Percentiles rank a stretch among this genome's conserved stretches.
Conservation (phyloP, 2,113 vertebrate species). For the Nothocercus julius region DNA sequence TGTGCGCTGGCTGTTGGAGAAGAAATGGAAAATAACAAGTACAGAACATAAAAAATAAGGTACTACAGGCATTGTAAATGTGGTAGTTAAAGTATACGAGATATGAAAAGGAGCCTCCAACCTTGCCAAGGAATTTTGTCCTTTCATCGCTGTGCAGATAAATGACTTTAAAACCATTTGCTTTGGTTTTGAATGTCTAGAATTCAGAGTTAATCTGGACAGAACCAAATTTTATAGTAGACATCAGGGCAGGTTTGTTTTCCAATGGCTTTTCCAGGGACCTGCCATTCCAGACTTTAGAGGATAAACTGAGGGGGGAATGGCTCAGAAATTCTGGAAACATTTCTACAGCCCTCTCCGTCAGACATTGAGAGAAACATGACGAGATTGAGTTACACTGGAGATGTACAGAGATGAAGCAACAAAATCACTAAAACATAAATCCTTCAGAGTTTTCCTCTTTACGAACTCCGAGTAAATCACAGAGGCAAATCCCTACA, state of each 20-base stretch:
- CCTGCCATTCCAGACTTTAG: not conserved
- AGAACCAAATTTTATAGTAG: conserved; percentile 63
- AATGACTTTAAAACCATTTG: conserved; percentile 35
- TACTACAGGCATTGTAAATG: conserved; percentile 55
- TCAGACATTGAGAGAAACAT: not conserved
- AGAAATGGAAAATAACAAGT: conserved; percentile 59
- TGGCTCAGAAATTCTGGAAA: conserved; percentile 25
- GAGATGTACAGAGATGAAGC: not conserved
- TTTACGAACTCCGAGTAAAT: not conserved
- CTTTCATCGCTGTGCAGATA: conserved; percentile 53
- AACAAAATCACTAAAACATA: not conserved
- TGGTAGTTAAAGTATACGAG: conserved; percentile 63
- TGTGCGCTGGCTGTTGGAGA: not conserved
- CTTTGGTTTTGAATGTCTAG: conserved; percentile 46
- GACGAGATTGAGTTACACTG: conserved; percentile 23
- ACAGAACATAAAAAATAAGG: conserved; percentile 24
- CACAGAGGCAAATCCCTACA: not conserved
- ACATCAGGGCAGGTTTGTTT: conserved; percentile 53
- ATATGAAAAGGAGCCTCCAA: conserved; percentile 32
- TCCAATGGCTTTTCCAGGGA: conserved; percentile 70
- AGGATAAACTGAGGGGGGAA: not conserved
- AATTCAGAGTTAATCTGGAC: conserved; percentile 60
- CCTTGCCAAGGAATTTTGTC: conserved; percentile 60
- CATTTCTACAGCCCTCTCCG: not conserved
- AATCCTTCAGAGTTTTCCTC: not conserved